These are phyloP conservation scores for Hermetia illucens DNA, from an alignment of 1,140 invertebrate genomes.

Conservation along the genomic window DNA sequence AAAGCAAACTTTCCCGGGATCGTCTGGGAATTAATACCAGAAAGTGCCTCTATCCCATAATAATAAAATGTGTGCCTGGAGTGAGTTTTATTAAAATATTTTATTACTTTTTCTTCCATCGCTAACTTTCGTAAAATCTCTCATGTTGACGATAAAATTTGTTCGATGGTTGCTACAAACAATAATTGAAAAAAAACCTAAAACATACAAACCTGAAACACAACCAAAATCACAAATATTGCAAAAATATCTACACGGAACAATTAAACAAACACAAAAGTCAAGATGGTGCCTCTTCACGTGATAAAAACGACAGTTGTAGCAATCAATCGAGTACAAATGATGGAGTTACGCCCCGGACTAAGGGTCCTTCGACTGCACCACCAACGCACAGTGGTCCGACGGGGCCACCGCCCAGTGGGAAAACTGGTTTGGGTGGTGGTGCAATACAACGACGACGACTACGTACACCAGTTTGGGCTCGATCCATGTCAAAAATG, in stretches of 20 bases:
- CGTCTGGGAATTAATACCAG: too few species aligned
- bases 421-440: conserved; percentile 24
- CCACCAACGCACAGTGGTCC: conserved; percentile 23
- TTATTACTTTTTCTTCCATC: too few species aligned
- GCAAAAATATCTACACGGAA: too few species aligned
- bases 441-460: conserved; percentile 35
- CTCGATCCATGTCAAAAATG: conserved; percentile 43
- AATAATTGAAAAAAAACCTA: too few species aligned
- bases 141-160: too few species aligned
- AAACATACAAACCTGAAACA: conserved; percentile 4
- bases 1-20: too few species aligned
- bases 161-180: too few species aligned
- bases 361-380: conserved; percentile 17
- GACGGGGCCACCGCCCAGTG: conserved; percentile 21
- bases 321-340: conserved; percentile 21
- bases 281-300: conserved; percentile 7
- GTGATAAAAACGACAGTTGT: not conserved
- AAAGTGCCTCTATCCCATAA: too few species aligned
- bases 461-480: conserved; percentile 59
- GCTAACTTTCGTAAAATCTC: too few species aligned
- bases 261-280: conserved; percentile 14
- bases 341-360: conserved; percentile 15
- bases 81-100: too few species aligned
- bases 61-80: too few species aligned
- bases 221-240: conserved; percentile 2